Base-by-base conservation (phyloP, 2,888 invertebrate species). In the Diarsia rubi region DNA sequence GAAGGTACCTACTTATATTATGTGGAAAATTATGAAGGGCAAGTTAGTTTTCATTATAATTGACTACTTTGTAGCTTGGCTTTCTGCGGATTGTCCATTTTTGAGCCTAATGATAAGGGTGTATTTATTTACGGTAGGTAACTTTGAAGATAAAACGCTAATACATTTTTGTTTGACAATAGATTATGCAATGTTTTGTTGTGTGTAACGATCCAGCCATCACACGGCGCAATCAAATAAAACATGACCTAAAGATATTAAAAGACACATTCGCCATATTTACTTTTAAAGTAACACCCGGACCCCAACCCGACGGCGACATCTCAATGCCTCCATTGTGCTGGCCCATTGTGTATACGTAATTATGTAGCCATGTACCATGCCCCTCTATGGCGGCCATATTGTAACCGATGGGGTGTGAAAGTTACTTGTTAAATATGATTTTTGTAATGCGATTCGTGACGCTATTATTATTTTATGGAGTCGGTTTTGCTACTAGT, bases 361-460 rank as follows among this genome's bases (percentile, higher is more conserved):
- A 92, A 93, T 93, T 92, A 93, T 92, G 91, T 90, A 88, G 90
- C 91, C 89, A 91, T 91, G 89, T 89, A 88, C 81, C 79, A 69
- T 75, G 81, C 83, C 70, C 62, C 62, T 62, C 62, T 42, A 84
- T 85, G 84, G 83, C 74, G 81, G 76, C 87, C 90, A 90, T 90
- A 69, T 89, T 89, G 87, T 74, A 82, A 76, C 86, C 86, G 85
- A 87, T 88, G 88, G 92, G 91, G 92, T 91, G 91, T 89, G 88
- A 91, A 90, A 88, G 85, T 90, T 86, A 90, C 88, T 84, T 84
- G 89, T 90, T 89, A 89, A 91, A 91, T 91, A 90, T 91, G 90
- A 91, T 92, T 92, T 91, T 91, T 88, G 92, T 92, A 92, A 92
- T 90, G 89, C 80, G 92, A 91, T 90, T 90, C 91, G 87, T 78